Percentiles rank a stretch among this genome's conserved stretches.
These are phyloP conservation scores for Phortica okadai DNA, from an alignment of 2,888 invertebrate species.

Conservation along the genomic window DNA sequence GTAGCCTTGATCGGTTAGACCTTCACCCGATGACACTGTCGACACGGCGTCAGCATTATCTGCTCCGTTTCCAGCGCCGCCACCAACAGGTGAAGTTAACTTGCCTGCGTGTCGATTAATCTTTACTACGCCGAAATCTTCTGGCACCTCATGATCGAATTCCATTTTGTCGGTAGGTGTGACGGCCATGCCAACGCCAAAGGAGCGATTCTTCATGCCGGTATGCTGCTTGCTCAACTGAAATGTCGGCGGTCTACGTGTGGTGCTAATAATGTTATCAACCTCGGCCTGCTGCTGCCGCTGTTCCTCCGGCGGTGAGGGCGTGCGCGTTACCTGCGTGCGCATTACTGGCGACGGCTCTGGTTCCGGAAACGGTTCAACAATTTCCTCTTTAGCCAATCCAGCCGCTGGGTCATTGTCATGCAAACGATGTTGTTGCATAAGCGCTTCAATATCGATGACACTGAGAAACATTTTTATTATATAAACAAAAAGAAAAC, in stretches of 20 bases:
- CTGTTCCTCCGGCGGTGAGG: slow-evolving; percentile 50
- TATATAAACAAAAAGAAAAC: background rate
- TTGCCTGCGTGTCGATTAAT: slow-evolving; percentile 72
- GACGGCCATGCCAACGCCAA: slow-evolving; percentile 75
- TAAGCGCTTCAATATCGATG: slow-evolving; percentile 48
- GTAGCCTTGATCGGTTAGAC: slow-evolving; percentile 82
- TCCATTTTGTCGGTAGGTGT: slow-evolving; percentile 76
- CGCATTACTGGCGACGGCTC: slow-evolving; percentile 43
- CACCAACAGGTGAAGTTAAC: slow-evolving; percentile 55
- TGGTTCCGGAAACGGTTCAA: slow-evolving; percentile 33
- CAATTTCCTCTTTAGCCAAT: slow-evolving; percentile 35
- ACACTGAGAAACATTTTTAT: slow-evolving; percentile 44
- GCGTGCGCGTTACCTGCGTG: slow-evolving; percentile 45
- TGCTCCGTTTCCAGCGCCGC: slow-evolving; percentile 36
- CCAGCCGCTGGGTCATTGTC: slow-evolving; percentile 20
- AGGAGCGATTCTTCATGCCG: slow-evolving; percentile 76
- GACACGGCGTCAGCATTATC: slow-evolving; percentile 74
- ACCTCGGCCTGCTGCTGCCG: background rate
- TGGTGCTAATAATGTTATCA: slow-evolving; percentile 59
- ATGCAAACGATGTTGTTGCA: slow-evolving; percentile 52
- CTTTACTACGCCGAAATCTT: slow-evolving; percentile 74
- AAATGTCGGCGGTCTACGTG: slow-evolving; percentile 64
- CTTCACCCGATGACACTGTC: slow-evolving; percentile 73
- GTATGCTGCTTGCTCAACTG: slow-evolving; percentile 75
- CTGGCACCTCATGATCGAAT: slow-evolving; percentile 73